Evolutionary conservation across 2,888 invertebrate genomes (phyloP).

Genomic region (Aporophyla lueneburgensis): DNA sequence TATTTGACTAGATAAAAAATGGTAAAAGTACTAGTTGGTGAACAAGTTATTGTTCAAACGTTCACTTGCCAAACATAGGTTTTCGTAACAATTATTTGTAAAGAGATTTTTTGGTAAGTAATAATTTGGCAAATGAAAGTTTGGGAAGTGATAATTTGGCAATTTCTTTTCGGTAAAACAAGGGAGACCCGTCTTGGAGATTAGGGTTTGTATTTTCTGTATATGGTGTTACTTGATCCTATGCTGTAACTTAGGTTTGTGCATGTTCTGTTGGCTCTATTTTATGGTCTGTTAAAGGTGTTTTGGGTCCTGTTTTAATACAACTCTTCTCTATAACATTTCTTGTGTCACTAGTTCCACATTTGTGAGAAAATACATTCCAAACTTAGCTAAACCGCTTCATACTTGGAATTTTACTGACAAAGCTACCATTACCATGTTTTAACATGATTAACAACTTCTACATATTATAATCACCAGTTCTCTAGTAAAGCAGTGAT

Average conservation of each 20-base stretch:
- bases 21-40: too few relatives aligned
- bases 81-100: too few relatives aligned
- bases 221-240: background rate
- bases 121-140: too few relatives aligned
- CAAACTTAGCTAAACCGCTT: background rate
- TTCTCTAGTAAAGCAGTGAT: slow-evolving; percentile 14
- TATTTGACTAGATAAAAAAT: too few relatives aligned
- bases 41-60: too few relatives aligned
- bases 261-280: background rate
- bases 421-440: background rate
- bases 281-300: background rate
- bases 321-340: background rate
- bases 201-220: background rate
- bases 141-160: too few relatives aligned
- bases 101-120: too few relatives aligned
- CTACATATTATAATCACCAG: background rate
- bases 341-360: background rate
- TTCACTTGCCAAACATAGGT: too few relatives aligned
- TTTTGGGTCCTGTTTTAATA: slow-evolving; percentile 6
- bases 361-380: slow-evolving; percentile 8
- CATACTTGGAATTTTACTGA: background rate
- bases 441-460: slow-evolving; percentile 9
- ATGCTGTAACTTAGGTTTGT: background rate
- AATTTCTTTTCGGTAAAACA: too few relatives aligned
- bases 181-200: background rate